A percentile compares a stretch with the other conserved stretches of the same genome.
Evolutionary conservation across 2,113 vertebrate genomes (phyloP).

Genomic region (Corvus hawaiiensis): DNA sequence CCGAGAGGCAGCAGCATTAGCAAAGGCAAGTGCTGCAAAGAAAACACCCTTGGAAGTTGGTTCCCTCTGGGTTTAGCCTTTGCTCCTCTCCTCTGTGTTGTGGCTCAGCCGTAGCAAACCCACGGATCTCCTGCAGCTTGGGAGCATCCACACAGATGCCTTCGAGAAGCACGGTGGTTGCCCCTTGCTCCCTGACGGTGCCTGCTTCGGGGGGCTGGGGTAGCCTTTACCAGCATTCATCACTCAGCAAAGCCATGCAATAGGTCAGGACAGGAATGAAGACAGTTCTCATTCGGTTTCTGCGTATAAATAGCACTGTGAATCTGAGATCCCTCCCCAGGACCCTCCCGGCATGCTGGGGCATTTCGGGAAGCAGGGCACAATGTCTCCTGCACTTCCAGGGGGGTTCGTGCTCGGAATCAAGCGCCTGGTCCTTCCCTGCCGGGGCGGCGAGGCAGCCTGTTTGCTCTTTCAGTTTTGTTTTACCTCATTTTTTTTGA

Average conservation of each 20-base stretch:
- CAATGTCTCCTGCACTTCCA: not conserved
- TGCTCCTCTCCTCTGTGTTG: not conserved
- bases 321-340: not conserved
- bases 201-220: not conserved
- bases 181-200: not conserved
- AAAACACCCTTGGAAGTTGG: not conserved
- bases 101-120: not conserved
- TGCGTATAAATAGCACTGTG: constrained; percentile 12
- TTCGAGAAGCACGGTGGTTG: not conserved
- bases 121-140: not conserved
- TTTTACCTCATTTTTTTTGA: constrained; percentile 58
- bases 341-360: not conserved
- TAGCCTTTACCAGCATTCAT: not conserved
- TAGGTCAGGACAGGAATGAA: not conserved
- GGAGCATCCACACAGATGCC: not conserved
- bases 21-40: not conserved
- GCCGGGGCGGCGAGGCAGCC: not conserved
- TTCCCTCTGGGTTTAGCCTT: not conserved
- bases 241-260: constrained; percentile 11
- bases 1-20: rapidly evolving
- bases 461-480: constrained; percentile 34
- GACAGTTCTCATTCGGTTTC: constrained; percentile 10
- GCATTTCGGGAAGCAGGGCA: not conserved
- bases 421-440: not conserved
- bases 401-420: not conserved